A percentile compares a stretch with the other conserved stretches of the same genome.
These are phyloP conservation scores for Mastigias papua DNA, from an alignment of 30 jellyfish, hydroid and myxozoan species.

Conservation along the genomic window DNA sequence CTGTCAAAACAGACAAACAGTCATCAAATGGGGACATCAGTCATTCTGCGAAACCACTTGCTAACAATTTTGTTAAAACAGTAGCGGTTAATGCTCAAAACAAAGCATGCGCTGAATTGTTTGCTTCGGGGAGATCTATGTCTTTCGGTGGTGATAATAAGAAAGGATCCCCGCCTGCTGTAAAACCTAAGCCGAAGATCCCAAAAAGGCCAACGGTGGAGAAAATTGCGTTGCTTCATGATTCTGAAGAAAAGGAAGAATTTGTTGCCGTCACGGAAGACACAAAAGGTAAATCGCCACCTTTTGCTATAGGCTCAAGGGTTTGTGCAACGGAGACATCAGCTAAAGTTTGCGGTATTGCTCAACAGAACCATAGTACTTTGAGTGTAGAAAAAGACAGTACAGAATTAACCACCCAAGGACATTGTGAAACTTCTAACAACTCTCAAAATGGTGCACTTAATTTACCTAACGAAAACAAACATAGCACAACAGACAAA, in stretches of 20 bases:
- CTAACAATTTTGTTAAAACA: conserved; percentile 8
- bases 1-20: not conserved
- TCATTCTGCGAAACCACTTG: conserved; percentile 5
- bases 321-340: too few relatives aligned
- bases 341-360: too few relatives aligned
- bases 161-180: conserved; percentile 50
- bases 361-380: too few relatives aligned
- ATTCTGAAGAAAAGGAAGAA: not conserved
- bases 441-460: too few relatives aligned
- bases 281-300: not conserved
- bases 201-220: conserved; percentile 61
- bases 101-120: not conserved
- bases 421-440: too few relatives aligned
- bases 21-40: not conserved
- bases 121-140: not conserved
- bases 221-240: not conserved
- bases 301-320: not conserved
- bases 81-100: not conserved
- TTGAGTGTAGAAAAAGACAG: too few relatives aligned
- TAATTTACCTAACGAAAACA: too few relatives aligned
- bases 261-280: not conserved
- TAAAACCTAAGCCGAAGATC: conserved; percentile 52
- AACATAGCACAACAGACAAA: too few relatives aligned
- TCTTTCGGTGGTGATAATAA: not conserved
- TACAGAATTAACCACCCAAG: too few relatives aligned